Conservation (phyloP, 2,797 vertebrate genomes). For the Bryconaethiops microstoma region DNA sequence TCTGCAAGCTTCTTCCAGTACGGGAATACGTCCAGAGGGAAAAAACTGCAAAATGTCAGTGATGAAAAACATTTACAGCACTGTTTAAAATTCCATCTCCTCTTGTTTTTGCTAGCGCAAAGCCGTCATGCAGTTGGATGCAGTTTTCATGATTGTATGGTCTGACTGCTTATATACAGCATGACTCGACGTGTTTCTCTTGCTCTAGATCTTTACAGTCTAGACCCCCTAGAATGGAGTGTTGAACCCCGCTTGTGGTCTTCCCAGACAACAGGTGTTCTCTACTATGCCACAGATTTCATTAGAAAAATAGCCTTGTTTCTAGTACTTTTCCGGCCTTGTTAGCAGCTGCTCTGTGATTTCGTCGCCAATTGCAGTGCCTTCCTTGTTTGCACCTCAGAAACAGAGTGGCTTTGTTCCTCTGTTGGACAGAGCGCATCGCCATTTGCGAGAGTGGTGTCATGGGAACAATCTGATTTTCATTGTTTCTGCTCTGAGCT, state of each 20-base stretch:
- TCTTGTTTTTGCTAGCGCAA: neutral
- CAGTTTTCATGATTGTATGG: conserved; percentile 5
- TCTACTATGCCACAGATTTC: conserved; percentile 20
- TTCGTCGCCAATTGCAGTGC: conserved; percentile 2
- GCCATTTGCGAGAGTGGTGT: conserved; percentile 34
- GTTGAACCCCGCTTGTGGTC: neutral
- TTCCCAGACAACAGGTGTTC: conserved; percentile 29
- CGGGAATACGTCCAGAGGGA: neutral
- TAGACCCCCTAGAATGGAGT: neutral
- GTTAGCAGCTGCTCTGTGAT: conserved; percentile 25
- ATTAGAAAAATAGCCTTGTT: conserved; percentile 6
- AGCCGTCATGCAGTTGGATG: conserved; percentile 2
- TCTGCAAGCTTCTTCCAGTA: conserved; percentile 16
- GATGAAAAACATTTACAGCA: neutral
- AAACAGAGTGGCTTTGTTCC: conserved; percentile 44
- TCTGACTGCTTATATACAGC: conserved; percentile 7
- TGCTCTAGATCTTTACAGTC: neutral
- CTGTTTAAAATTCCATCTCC: conserved; percentile 4
- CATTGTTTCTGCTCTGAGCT: conserved; percentile 31
- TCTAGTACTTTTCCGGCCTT: conserved; percentile 42
- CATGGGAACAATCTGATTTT: conserved; percentile 40
- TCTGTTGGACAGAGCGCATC: conserved; percentile 20
- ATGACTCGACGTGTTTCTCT: conserved; percentile 30
- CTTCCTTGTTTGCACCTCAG: conserved; percentile 35
- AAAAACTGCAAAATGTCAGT: neutral